Base-by-base conservation (phyloP, 2,113 vertebrate genomes). In the Notechis scutatus region DNA sequence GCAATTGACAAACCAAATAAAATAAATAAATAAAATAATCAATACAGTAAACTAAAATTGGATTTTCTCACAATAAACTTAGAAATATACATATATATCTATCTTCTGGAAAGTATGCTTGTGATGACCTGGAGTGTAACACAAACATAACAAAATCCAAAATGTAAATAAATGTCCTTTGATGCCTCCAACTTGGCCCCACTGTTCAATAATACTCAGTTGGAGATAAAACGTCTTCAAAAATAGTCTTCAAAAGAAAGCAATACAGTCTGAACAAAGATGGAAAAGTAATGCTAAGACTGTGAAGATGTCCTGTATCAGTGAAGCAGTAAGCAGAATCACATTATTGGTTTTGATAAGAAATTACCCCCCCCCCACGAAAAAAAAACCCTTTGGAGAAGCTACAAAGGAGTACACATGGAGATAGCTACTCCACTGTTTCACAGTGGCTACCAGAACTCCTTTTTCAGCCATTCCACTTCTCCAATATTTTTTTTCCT, bases 351-450 rank as follows among this genome's bases (percentile, higher is more conserved):
- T 39, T 20, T 42, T 39, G 18, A 34, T 42, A 81, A 39, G 69
- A 81, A 39, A 20, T 23, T 5, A 21, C 57, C 2, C 1, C 6
- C 7, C 2, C 57, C 2, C 15, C 1, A 0, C 39, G 21, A 34
- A 21, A 42, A 81, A 81, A 34, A 39, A 81, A 81, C 18, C 7
- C 34, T 42, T 42, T 81, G 74, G 3, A 81, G 18, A 42, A 34
- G 69, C 18, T 39, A 39, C 18, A 4, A 81, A 39, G 18, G 34
- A 81, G 18, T 81, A 3, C 6, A 20, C 7, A 21, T 81, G 18
- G 18, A 39, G 74, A 20, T 21, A 6, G 34, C 18, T 42, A 4
- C 7, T 9, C 6, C 34, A 21, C 21, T 81, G 6, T 42, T 81
- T 81, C 34, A 81, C 34, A 42, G 7, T 81, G 34, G 34, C 74